Percentiles rank a stretch among this genome's conserved stretches.
These are phyloP conservation scores for Cephus spinipes DNA, from an alignment of 2,888 invertebrate genomes.

Conservation along the genomic window DNA sequence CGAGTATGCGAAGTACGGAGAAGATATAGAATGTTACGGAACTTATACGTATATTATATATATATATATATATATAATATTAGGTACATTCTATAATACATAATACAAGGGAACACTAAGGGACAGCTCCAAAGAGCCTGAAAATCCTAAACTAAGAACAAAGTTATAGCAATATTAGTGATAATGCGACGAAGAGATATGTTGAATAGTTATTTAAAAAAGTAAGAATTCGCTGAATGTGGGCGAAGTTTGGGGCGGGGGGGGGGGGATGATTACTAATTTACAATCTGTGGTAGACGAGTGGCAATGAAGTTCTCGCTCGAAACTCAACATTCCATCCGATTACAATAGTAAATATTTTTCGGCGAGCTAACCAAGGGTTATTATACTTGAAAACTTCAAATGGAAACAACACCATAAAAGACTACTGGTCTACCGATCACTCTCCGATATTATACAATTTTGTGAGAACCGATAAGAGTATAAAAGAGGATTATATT, in stretches of 20 bases:
- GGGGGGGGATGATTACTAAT: neutral
- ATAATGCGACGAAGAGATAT: slow-evolving; percentile 36
- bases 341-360: neutral
- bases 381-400: neutral
- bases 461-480: neutral
- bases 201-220: neutral
- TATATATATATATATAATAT: slow-evolving; percentile 16
- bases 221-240: neutral
- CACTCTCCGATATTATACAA: neutral
- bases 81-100: slow-evolving; percentile 25
- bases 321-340: neutral
- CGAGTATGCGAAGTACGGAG: slow-evolving; percentile 15
- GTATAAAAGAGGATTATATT: neutral
- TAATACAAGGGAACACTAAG: slow-evolving; percentile 37
- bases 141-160: slow-evolving; percentile 39
- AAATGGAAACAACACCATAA: neutral
- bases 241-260: neutral
- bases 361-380: neutral
- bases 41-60: slow-evolving; percentile 3
- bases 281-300: neutral
- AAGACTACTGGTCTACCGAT: neutral
- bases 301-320: neutral
- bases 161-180: slow-evolving; percentile 59
- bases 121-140: slow-evolving; percentile 48
- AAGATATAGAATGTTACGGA: slow-evolving; percentile 28